A percentile compares a stretch with the other conserved stretches of the same genome.
phyloP scores from a whole-genome alignment of 1,140 invertebrate species.

The Amphibalanus amphitrite region DNA sequence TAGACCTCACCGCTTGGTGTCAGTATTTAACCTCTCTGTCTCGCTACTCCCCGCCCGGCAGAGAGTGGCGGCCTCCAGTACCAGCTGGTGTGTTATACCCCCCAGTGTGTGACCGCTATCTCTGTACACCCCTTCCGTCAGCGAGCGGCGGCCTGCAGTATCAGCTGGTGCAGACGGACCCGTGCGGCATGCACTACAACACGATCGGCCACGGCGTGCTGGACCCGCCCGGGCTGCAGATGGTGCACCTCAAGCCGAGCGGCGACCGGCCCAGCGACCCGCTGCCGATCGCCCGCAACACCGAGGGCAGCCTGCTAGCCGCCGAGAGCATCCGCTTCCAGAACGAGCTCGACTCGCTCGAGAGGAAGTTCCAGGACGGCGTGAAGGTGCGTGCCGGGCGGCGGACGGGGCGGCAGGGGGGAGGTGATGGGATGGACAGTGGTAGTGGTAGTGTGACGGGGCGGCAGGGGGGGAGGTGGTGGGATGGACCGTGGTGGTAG shows the following conservation, averaged over 20 bases:
- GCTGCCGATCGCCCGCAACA: constrained; percentile 10
- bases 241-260: constrained; percentile 16
- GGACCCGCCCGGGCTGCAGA: constrained; percentile 26
- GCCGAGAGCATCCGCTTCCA: constrained; percentile 12
- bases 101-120: too few species aligned
- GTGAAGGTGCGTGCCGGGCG: not conserved
- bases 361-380: not conserved
- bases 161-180: not conserved
- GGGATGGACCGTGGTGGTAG: too few species aligned
- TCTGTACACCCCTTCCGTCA: too few species aligned
- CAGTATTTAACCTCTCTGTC: too few species aligned
- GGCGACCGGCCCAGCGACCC: constrained; percentile 19
- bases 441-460: not conserved
- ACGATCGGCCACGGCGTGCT: constrained; percentile 29
- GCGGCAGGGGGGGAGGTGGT: too few species aligned
- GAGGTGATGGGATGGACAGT: not conserved
- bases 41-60: too few species aligned
- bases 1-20: too few species aligned
- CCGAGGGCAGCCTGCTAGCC: constrained; percentile 13
- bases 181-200: constrained; percentile 10
- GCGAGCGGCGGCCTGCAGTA: not conserved
- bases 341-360: constrained; percentile 31
- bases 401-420: not conserved
- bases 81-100: too few species aligned
- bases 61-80: too few species aligned